These are phyloP conservation scores for Turdus rufiventris DNA, from an alignment of 2,113 vertebrate genomes.

Conservation along the genomic window DNA sequence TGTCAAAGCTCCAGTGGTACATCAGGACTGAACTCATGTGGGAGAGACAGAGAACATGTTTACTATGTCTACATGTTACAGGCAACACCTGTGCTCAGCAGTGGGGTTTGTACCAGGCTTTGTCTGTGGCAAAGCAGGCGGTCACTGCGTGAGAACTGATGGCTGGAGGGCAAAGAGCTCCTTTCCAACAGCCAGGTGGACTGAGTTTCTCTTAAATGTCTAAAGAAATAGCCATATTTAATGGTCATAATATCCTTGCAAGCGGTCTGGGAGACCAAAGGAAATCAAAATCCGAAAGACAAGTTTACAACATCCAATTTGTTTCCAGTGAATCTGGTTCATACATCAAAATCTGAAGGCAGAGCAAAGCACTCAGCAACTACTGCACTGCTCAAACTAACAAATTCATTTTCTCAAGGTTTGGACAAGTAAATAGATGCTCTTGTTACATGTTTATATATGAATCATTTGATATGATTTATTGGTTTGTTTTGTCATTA, in stretches of 20 bases:
- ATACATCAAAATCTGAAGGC: constrained; percentile 3
- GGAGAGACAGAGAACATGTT: background rate
- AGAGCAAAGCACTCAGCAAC: background rate
- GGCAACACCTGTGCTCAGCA: background rate
- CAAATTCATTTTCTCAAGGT: constrained; percentile 9
- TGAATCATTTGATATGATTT: constrained; percentile 16
- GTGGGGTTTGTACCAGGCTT: background rate
- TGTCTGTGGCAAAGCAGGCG: background rate
- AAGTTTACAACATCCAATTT: background rate
- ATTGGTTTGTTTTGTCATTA: constrained; percentile 46
- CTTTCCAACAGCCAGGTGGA: background rate
- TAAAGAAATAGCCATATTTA: background rate
- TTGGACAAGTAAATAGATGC: constrained; percentile 16
- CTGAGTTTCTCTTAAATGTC: background rate
- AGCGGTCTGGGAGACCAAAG: background rate
- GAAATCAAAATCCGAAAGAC: constrained; percentile 1
- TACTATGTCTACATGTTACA: background rate
- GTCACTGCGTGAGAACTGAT: background rate
- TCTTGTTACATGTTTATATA: constrained; percentile 4
- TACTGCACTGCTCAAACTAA: background rate
- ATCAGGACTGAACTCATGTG: background rate
- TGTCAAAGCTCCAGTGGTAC: background rate
- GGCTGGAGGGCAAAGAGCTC: background rate
- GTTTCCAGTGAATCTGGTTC: background rate
- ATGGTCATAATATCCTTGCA: background rate